These are phyloP conservation scores for Hapalemur alaotrensis DNA, from an alignment of 2,797 vertebrate genomes.

Conservation along the genomic window DNA sequence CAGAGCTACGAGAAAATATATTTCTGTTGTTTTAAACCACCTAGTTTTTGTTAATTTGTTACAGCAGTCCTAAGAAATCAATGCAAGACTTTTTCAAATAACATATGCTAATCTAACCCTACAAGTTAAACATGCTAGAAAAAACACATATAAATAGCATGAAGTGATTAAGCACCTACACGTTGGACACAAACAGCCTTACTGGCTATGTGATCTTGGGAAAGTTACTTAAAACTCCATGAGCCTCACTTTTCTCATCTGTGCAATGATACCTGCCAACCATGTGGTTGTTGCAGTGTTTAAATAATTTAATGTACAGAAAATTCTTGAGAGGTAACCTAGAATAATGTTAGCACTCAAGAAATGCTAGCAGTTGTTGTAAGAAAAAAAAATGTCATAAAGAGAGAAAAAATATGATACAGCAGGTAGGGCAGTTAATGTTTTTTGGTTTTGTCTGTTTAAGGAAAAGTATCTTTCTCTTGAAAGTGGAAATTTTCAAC, in stretches of 20 bases:
- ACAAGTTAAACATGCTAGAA: background rate
- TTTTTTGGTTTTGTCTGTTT: background rate
- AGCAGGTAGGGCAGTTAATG: background rate
- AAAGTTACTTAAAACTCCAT: background rate
- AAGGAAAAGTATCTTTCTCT: background rate
- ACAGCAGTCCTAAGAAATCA: background rate
- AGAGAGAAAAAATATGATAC: background rate
- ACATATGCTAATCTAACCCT: background rate
- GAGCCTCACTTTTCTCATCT: background rate
- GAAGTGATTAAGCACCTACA: background rate
- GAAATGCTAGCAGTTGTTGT: background rate
- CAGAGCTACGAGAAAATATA: no score
- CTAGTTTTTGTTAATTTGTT: background rate
- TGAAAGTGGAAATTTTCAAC: background rate
- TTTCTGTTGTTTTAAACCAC: no score
- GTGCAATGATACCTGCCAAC: background rate
- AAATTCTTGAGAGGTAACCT: background rate
- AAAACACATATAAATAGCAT: background rate
- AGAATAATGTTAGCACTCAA: background rate
- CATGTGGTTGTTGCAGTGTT: background rate
- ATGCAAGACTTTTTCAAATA: background rate
- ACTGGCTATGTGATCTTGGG: background rate
- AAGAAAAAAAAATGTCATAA: background rate
- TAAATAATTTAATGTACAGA: background rate
- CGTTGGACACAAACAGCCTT: background rate